Conservation (phyloP, 1,140 invertebrate species). For the Galleria mellonella region DNA sequence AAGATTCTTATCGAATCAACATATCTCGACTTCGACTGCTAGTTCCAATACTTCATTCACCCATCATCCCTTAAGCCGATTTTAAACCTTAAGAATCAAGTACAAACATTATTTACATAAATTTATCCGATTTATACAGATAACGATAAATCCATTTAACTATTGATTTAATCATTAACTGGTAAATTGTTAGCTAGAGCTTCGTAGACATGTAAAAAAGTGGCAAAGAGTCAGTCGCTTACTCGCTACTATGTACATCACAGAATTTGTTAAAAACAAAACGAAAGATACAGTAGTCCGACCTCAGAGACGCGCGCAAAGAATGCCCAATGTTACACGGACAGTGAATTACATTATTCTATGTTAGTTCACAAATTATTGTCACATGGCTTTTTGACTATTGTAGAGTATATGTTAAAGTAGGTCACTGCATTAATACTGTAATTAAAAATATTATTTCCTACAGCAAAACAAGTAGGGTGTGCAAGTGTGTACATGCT, state of each 20-base stretch:
- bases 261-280: conserved; percentile 28
- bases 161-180: conserved; percentile 15
- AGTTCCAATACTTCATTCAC: too few relatives aligned
- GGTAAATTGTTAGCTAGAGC: conserved; percentile 24
- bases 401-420: too few relatives aligned
- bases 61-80: conserved; percentile 8
- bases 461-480: too few relatives aligned
- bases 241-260: conserved; percentile 61
- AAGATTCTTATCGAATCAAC: too few relatives aligned
- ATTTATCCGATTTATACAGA: conserved; percentile 37
- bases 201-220: conserved; percentile 68
- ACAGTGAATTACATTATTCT: too few relatives aligned
- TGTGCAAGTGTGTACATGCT: too few relatives aligned
- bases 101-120: conserved; percentile 59
- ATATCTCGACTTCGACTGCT: too few relatives aligned
- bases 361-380: too few relatives aligned
- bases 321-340: conserved; percentile 25
- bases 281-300: conserved; percentile 31
- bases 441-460: too few relatives aligned
- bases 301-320: conserved; percentile 18
- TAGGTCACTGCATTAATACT: too few relatives aligned
- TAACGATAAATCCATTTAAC: conserved; percentile 38
- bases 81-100: conserved; percentile 33
- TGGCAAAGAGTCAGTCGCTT: conserved; percentile 68
- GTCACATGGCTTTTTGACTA: too few relatives aligned